Evolutionary conservation across 1,140 invertebrate species (phyloP), one percentile per base, ranked within the genome.

Genomic region (Dinoponera quadriceps): DNA sequence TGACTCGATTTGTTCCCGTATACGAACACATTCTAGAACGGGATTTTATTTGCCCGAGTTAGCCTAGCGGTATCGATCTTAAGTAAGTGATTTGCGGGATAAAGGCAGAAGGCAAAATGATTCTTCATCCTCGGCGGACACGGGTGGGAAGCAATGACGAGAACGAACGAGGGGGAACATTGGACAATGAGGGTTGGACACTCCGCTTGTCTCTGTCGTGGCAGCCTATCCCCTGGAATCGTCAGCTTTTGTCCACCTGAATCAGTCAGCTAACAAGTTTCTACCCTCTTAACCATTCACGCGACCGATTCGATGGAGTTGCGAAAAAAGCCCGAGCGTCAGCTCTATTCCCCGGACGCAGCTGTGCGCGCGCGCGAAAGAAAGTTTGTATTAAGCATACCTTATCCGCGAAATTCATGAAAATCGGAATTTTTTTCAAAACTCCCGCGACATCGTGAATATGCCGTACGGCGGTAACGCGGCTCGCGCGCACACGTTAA

Each of bases 211-310:
- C 59, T 66, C 51, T 59, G 74, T 71, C 48, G 51, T 33, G 22
- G 72, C 22, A 54, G 69, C 20, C 71, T 71, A 87, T 69, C 66
- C 44, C 59, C 59, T 68, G 20, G 51, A 86, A 83, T 78, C 33
- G 62, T 73, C 71, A 77, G 85, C 85, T 78, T 87, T 87, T 86
- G 85, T 87, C 69, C 65, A 87, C 33, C 57, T 48, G 80, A 86
- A 87, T 78, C 85, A 83, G 51, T 72, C 85, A 18, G 65, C 85
- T 86, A 86, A 87, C 80, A 87, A 87, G 85, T 87, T 75, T 77
- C 85, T 87, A 62, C 54, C 82, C 85, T 82, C 85, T 86, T 87
- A 86, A 77, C 85, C 84, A 82, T 86, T 86, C 80, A 48, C 71
- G 54, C 74, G 9, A 44, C n/a, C 51, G 33, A 75, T 74, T 75